These are phyloP conservation scores for Peribatodes rhomboidaria DNA, from an alignment of 2,888 invertebrate species.

Conservation along the genomic window DNA sequence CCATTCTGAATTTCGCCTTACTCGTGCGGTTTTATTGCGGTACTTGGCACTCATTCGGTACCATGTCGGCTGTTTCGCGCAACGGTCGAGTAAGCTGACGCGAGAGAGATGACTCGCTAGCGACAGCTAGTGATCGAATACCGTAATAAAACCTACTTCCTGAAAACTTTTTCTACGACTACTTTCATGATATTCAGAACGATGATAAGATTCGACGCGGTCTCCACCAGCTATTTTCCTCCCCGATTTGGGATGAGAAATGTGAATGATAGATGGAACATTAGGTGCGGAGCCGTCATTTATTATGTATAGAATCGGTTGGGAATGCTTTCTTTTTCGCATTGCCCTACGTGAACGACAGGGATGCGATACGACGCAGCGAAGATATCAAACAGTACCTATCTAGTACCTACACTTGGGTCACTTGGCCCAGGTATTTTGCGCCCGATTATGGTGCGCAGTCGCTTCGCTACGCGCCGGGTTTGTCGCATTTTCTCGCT, in stretches of 20 bases:
- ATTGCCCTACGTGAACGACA: not conserved
- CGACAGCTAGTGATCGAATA: no score
- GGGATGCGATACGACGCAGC: constrained; percentile 1
- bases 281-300: constrained; percentile 30
- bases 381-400: not conserved
- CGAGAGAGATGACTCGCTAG: no score
- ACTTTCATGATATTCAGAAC: not conserved
- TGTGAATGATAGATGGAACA: constrained; percentile 23
- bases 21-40: not conserved
- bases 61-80: no score
- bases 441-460: no score
- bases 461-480: no score
- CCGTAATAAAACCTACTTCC: no score
- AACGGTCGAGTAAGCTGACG: no score
- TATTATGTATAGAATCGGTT: constrained; percentile 56
- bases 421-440: no score
- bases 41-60: no score
- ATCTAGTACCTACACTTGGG: no score
- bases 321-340: constrained; percentile 49
- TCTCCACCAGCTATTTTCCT: constrained; percentile 30
- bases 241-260: constrained; percentile 22
- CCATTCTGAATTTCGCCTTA: not conserved
- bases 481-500: not conserved
- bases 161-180: not conserved
- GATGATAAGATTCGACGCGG: constrained; percentile 2